Percentiles rank a stretch among this genome's conserved stretches.
phyloP scores from a whole-genome alignment of 2,888 invertebrate species.

The Erebia palarica region DNA sequence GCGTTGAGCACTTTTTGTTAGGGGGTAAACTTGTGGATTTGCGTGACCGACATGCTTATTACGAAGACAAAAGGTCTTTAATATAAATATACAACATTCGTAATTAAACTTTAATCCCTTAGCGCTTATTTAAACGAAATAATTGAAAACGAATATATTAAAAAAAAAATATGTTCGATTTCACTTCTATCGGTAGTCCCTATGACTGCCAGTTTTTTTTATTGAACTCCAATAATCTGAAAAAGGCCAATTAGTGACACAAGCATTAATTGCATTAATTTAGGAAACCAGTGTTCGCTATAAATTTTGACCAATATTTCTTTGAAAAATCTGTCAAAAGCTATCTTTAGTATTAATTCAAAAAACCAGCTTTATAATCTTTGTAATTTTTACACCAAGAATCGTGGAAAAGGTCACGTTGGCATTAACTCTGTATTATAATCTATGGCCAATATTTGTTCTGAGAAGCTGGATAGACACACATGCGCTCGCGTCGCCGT shows the following conservation, averaged over 20 bases:
- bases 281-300: constrained; percentile 20
- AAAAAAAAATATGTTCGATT: too few species aligned
- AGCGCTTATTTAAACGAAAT: too few species aligned
- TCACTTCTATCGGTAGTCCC: too few species aligned
- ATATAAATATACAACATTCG: too few species aligned
- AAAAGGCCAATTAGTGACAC: neutral
- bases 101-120: too few species aligned
- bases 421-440: constrained; percentile 38
- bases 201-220: too few species aligned
- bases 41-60: too few species aligned
- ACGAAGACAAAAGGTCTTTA: too few species aligned
- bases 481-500: constrained; percentile 75
- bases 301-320: constrained; percentile 59
- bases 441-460: constrained; percentile 60
- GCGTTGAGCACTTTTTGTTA: too few species aligned
- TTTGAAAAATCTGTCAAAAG: constrained; percentile 31
- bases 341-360: neutral
- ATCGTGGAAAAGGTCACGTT: neutral
- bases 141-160: too few species aligned
- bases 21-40: too few species aligned
- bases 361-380: constrained; percentile 48
- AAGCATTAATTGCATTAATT: constrained; percentile 14
- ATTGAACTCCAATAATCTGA: too few species aligned
- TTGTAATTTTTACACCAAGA: constrained; percentile 39
- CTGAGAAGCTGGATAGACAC: constrained; percentile 47